Base-by-base conservation (phyloP, 2,888 invertebrate genomes). In the Lepidonotus clava region DNA sequence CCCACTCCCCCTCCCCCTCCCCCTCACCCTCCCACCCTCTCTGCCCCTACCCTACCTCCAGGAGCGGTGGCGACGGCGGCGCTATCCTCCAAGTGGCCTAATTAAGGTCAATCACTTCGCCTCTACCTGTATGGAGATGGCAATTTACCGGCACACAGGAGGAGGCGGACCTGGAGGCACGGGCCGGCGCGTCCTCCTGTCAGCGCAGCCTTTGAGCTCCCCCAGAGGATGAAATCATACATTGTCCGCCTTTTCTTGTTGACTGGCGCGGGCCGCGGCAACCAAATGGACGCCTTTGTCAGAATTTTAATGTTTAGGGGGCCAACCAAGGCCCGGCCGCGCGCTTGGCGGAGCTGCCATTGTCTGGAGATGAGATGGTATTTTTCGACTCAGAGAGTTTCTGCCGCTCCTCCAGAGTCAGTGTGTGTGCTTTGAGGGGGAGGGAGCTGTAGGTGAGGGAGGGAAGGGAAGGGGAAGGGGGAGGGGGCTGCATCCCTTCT, bases 161-260 rank as follows among this genome's bases (percentile, higher is more conserved):
- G n/a, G n/a, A n/a, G n/a, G n/a, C n/a, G n/a, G n/a, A n/a, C n/a
- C n/a, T n/a, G n/a, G n/a, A n/a, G n/a, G 36, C 38, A 71, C 71
- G 71, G 71, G 36, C 71, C 36, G 38, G 21, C 71, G 71, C 32
- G n/a, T 28, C 66, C 21, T 21, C 36, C 36, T 34, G 36, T 36
- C 36, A 71, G 71, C 38, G 1, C 0, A 24, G 1, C 36, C 80
- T 80, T 80, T 80, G 80, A 51, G 41, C 32, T 80, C 80, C 41
- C 51, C 32, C 46, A 14, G 80, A 80, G 80, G 51, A 51, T 80
- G 80, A 80, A 80, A 80, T 80, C 80, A 41, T 34, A 46, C 80
- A 80, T 80, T 80, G 80, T 80, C 8, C 24, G 24, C 46, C 80
- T 80, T 46, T 80, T 80, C 80, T 80, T 80, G 80, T 80, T 80